Evolutionary conservation across 2,113 vertebrate species (phyloP), one percentile per base, ranked within the genome.

Genomic region (Oreochromis spilurus): DNA sequence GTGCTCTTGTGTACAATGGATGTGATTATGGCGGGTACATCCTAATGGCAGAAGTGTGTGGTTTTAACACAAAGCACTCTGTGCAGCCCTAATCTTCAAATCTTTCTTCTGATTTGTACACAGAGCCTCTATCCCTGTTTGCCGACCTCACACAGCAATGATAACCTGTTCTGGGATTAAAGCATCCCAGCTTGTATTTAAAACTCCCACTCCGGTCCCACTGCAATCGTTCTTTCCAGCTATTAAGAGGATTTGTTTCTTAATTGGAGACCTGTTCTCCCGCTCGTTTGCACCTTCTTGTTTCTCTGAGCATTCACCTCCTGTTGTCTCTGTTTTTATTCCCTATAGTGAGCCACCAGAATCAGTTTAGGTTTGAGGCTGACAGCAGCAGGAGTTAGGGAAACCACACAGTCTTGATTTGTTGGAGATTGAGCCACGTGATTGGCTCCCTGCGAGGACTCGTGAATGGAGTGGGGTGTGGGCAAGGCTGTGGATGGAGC

Each of bases 261-360:
- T 85, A 79, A 87, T 82, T 78, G 81, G 65, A 82, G 79, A 85
- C 83, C 54, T 45, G 65, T 17, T 21, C 55, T 60, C 40, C 67
- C 2, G 29, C 29, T 55, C 16, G 1, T 75, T 82, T 31, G 38
- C 7, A 70, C 40, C 60, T 58, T n/a, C 43, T 62, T 17, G 13
- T 17, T 24, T 67, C 52, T 58, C 43, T 24, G 29, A 89, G 82
- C 17, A 17, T 21, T 48, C 13, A 29, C 9, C 43, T 72, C 67
- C 48, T 7, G 12, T 3, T 13, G 83, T 45, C 48, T 21, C 2
- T 24, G 12, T 58, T 58, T 62, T 89, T 40, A 94, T 55, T 93
- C 92, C 78, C 90, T 91, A 91, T 95, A 96, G 87, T 92, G 93
- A 55, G 93, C 95, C 88, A 96, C 93, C 45, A 96, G 94, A 78